Conservation (phyloP, 2,113 vertebrate genomes). For the Chloropsis hardwickii region DNA sequence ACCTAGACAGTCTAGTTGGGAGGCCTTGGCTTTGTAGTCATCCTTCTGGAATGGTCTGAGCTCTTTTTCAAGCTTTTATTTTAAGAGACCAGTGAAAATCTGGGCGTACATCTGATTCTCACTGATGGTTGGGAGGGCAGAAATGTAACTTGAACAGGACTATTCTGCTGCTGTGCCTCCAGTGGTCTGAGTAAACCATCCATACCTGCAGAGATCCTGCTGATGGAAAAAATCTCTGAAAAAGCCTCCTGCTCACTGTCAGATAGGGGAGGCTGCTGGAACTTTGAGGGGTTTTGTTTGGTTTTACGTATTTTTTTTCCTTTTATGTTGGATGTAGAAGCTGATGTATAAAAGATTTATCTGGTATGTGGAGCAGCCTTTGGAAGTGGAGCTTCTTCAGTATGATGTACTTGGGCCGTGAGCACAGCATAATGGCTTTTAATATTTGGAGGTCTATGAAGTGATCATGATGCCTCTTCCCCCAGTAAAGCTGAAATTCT, state of each 20-base stretch:
- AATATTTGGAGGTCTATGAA: neutral
- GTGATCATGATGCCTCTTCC: neutral
- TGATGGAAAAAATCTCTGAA: neutral
- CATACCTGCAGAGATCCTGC: neutral
- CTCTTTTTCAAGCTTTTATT: neutral
- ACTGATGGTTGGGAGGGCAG: neutral
- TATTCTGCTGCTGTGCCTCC: neutral
- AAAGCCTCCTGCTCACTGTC: neutral
- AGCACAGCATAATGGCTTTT: neutral
- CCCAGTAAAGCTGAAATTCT: neutral
- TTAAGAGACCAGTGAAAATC: neutral
- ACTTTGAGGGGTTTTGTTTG: neutral
- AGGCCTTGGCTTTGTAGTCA: neutral
- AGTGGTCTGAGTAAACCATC: neutral
- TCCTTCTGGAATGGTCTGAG: neutral
- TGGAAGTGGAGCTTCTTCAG: neutral
- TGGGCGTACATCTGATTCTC: neutral
- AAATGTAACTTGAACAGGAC: neutral
- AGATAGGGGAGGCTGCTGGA: neutral
- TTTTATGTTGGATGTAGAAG: neutral
- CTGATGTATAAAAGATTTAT: neutral
- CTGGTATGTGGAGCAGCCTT: neutral
- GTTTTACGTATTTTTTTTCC: neutral
- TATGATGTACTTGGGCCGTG: no score
- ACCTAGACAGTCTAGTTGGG: rapidly evolving